phyloP scores from a whole-genome alignment of 1,140 invertebrate species.

The Lanistes nyassanus region DNA sequence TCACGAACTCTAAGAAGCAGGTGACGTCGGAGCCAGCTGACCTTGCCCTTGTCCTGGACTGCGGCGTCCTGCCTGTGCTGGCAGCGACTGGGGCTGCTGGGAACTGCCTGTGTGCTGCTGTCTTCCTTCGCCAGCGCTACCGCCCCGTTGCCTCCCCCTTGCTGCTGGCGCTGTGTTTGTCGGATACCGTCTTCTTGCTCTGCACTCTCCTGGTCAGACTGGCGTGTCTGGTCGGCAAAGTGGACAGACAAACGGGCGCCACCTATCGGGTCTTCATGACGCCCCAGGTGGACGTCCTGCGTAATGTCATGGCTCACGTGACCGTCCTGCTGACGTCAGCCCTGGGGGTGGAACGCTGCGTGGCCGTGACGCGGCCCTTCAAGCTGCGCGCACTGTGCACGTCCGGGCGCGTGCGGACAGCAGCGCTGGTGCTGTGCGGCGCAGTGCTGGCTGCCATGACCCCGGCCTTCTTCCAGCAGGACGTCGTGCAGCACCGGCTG shows the following conservation, averaged over 20 bases:
- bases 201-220: conserved; percentile 11
- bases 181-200: conserved; percentile 13
- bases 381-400: conserved; percentile 20
- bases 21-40: too few species aligned
- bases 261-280: neutral
- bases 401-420: neutral
- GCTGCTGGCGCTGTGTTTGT: conserved; percentile 7
- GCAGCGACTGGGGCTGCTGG: neutral
- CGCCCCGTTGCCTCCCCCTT: conserved; percentile 8
- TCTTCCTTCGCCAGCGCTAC: conserved; percentile 15
- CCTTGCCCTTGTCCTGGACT: conserved; percentile 3
- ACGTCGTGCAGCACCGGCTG: too few species aligned
- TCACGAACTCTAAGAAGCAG: too few species aligned
- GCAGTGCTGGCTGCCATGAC: neutral
- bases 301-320: conserved; percentile 16
- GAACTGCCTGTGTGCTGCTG: conserved; percentile 12
- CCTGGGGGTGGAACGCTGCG: conserved; percentile 14
- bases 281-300: conserved; percentile 18
- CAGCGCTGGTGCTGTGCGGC: neutral
- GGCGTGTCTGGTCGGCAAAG: conserved; percentile 1
- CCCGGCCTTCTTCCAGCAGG: conserved; percentile 15
- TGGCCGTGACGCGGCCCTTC: conserved; percentile 18
- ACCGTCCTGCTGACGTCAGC: conserved; percentile 21
- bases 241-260: neutral
- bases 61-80: conserved; percentile 10